Evolutionary conservation across 2,888 invertebrate genomes (phyloP).

Genomic region (Trachelus iudaicus): DNA sequence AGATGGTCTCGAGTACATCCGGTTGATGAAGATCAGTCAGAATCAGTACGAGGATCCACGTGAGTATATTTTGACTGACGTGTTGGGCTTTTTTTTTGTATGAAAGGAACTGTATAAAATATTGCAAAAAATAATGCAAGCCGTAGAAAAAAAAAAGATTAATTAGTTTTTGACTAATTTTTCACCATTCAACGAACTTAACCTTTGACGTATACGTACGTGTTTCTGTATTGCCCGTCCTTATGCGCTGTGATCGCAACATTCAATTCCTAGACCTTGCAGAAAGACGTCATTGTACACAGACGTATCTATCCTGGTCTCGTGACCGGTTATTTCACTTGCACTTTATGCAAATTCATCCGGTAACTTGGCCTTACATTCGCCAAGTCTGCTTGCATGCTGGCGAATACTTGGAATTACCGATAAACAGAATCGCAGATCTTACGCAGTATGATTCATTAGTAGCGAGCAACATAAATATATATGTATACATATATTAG

Average conservation of each 20-base stretch:
- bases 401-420: neutral
- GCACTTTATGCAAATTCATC: neutral
- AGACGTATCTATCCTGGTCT: neutral
- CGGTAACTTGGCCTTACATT: neutral
- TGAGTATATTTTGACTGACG: conserved; percentile 37
- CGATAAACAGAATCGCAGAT: neutral
- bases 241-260: neutral
- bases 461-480: neutral
- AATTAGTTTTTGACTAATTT: neutral
- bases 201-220: neutral
- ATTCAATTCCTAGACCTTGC: neutral
- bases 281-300: neutral
- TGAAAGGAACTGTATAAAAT: neutral
- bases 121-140: neutral
- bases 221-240: neutral
- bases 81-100: neutral
- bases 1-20: conserved; percentile 68
- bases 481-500: neutral
- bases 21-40: conserved; percentile 70
- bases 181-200: neutral
- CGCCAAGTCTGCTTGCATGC: neutral
- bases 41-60: conserved; percentile 67
- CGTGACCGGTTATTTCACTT: neutral
- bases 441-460: neutral
- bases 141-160: neutral